Evolutionary conservation across 2,797 vertebrate genomes (phyloP), one percentile per base, ranked within the genome.

Genomic region (Gadopsis marmoratus): DNA sequence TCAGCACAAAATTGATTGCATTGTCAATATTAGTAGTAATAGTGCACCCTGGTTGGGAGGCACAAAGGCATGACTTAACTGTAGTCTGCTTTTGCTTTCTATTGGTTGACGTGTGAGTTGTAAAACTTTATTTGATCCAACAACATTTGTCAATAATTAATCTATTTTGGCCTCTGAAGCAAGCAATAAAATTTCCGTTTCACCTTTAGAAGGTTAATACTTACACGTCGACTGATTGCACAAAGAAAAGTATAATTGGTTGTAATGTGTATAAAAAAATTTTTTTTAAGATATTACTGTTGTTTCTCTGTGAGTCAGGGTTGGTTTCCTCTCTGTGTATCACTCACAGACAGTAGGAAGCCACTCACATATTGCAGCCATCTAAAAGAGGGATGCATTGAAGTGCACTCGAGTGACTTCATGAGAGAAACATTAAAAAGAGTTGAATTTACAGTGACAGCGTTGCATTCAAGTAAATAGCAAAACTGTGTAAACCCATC

Each of bases 401-500:
- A 64, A 47, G n/a, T 45, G 58, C 60, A 71, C 71, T 83, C 43
- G 26, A 62, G 68, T 23, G 54, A 63, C 55, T 77, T 64, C 6
- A 8, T 41, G 21, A 53, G 48, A 76, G 45, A 55, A 64, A 37
- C 56, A 29, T 54, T 69, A 37, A 63, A 60, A 37, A 41, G 29
- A 64, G 48, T 21, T 50, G 4, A 55, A 74, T 58, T 48, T 33
- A 50, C 9, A 81, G 59, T 53, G 69, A 74, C 68, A 63, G 47
- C 23, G 26, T 35, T 73, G 47, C 79, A 69, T 72, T 73, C 5
- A 51, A 37, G 53, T 43, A 80, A 74, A 84, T 72, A 78, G 68
- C 60, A 79, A 66, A 76, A 37, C 67, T 53, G 72, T 78, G 86
- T 75, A 58, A 81, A 75, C 63, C 13, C 48, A 29, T 73, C 47